Evolutionary conservation across 2,113 vertebrate genomes (phyloP).

Genomic region (Aldabrachelys gigantea): DNA sequence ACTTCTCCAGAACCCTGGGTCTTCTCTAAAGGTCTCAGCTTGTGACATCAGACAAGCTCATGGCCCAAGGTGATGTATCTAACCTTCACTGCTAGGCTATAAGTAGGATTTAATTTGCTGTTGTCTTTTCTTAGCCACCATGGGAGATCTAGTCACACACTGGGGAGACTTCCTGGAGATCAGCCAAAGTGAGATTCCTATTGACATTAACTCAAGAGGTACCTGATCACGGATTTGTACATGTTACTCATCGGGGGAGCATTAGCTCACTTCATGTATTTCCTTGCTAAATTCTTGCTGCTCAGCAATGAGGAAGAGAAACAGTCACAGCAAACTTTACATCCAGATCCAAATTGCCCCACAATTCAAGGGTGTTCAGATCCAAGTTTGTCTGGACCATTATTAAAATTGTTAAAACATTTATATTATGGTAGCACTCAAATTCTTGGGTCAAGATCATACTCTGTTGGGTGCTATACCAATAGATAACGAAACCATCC

Average conservation of each 20-base stretch:
- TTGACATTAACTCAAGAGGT: background rate
- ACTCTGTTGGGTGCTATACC: background rate
- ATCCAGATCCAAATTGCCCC: background rate
- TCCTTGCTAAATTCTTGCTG: background rate
- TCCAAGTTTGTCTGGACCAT: background rate
- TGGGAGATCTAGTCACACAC: background rate
- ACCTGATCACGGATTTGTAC: accelerated
- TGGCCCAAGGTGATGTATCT: background rate
- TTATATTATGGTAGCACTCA: background rate
- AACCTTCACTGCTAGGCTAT: background rate
- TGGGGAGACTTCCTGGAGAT: background rate
- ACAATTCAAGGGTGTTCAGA: background rate
- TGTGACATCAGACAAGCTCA: background rate
- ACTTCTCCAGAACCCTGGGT: background rate
- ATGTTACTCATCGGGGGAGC: background rate
- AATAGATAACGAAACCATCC: background rate
- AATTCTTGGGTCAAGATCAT: background rate
- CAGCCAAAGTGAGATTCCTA: background rate
- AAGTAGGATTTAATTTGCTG: background rate
- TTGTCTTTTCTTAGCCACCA: background rate
- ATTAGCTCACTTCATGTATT: background rate
- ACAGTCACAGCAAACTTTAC: accelerated
- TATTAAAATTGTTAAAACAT: background rate
- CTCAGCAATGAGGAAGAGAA: background rate
- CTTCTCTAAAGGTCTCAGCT: background rate